These are phyloP conservation scores for Pandion haliaetus DNA, from an alignment of 2,113 vertebrate species.

Conservation along the genomic window DNA sequence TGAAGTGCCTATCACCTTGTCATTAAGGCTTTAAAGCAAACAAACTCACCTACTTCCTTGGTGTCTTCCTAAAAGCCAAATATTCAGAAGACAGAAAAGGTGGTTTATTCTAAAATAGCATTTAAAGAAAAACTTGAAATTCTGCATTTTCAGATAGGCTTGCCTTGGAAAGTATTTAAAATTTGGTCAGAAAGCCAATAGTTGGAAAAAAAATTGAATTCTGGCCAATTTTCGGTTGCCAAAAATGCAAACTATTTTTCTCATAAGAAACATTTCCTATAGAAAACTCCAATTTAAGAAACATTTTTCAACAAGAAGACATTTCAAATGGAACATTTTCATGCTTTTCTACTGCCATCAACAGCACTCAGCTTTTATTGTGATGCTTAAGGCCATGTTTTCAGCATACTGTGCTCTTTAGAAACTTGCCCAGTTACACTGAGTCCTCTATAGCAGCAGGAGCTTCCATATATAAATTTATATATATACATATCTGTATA, in stretches of 20 bases:
- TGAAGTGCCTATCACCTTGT: neutral
- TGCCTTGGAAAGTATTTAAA: neutral
- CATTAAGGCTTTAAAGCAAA: neutral
- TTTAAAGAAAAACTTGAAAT: neutral
- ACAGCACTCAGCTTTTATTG: slow-evolving; percentile 53
- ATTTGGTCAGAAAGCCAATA: slow-evolving; percentile 24
- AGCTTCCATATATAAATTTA: neutral
- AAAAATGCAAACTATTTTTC: slow-evolving; percentile 43
- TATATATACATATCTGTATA: neutral
- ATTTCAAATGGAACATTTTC: slow-evolving; percentile 46
- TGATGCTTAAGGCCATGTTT: slow-evolving; percentile 43
- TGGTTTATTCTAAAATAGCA: neutral
- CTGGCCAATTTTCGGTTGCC: neutral
- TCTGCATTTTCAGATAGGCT: neutral
- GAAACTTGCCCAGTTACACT: neutral
- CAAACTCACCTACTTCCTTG: neutral
- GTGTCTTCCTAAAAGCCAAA: neutral
- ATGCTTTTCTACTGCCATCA: slow-evolving; percentile 41
- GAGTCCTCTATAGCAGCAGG: neutral
- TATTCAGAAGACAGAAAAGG: neutral
- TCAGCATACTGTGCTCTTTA: slow-evolving; percentile 40
- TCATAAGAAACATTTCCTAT: slow-evolving; percentile 9
- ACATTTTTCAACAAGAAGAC: slow-evolving; percentile 38
- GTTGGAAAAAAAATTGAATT: neutral
- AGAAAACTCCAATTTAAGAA: slow-evolving; percentile 36